Evolutionary conservation across 2,888 invertebrate genomes (phyloP).

Genomic region (Nymphalis c-album): DNA sequence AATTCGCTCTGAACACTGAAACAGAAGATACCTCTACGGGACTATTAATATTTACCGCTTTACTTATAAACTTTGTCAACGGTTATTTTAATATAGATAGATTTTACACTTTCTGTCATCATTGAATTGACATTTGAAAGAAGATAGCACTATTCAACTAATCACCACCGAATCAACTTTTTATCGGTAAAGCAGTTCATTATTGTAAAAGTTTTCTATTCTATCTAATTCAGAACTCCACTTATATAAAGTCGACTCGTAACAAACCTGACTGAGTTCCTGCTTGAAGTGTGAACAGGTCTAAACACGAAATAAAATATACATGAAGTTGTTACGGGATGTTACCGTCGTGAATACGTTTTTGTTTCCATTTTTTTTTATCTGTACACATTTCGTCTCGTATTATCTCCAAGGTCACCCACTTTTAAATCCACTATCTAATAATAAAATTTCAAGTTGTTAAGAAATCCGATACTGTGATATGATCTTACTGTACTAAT

Average conservation of each 20-base stretch:
- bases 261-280: neutral
- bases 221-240: too few species aligned
- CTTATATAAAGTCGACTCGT: neutral
- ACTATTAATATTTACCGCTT: too few species aligned
- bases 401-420: constrained; percentile 31
- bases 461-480: constrained; percentile 34
- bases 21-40: too few species aligned
- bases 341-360: constrained; percentile 21
- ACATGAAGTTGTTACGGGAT: constrained; percentile 19
- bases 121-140: too few species aligned
- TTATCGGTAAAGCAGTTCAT: too few species aligned
- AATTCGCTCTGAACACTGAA: too few species aligned
- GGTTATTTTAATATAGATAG: too few species aligned
- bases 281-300: neutral
- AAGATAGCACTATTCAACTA: too few species aligned
- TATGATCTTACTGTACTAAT: constrained; percentile 32
- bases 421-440: constrained; percentile 31
- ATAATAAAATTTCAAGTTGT: constrained; percentile 27
- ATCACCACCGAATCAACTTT: too few species aligned
- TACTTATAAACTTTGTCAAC: too few species aligned
- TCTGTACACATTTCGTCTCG: constrained; percentile 23
- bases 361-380: constrained; percentile 24
- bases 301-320: constrained; percentile 9
- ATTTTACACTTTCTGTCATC: too few species aligned
- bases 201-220: too few species aligned